Evolutionary conservation across 2,888 invertebrate genomes (phyloP).

Genomic region (Monochamus alternatus): DNA sequence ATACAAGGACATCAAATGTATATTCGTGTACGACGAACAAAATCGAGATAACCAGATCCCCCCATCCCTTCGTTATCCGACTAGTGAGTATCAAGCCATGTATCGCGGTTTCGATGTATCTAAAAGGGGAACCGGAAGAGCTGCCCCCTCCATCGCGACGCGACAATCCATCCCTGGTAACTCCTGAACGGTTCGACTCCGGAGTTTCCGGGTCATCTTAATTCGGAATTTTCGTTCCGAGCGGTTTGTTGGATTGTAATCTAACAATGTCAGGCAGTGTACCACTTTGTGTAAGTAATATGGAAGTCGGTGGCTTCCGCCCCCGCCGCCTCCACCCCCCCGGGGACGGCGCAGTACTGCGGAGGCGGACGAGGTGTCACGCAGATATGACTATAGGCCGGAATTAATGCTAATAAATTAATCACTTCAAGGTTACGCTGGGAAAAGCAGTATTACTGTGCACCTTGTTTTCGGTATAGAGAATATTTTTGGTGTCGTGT

Average conservation of each 20-base stretch:
- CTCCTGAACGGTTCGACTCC: slow-evolving; percentile 5
- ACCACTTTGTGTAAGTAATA: slow-evolving; percentile 5
- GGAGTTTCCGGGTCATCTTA: slow-evolving; percentile 16
- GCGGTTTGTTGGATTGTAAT: slow-evolving; percentile 16
- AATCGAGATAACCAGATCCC: not conserved
- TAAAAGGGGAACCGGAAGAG: slow-evolving; percentile 11
- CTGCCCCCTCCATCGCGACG: not conserved
- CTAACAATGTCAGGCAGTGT: slow-evolving; percentile 18
- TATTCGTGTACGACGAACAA: too few species aligned
- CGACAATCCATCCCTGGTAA: not conserved
- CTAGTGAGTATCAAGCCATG: slow-evolving; percentile 3
- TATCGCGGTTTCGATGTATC: slow-evolving; percentile 20
- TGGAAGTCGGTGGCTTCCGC: not conserved
- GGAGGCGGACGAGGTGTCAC: too few species aligned
- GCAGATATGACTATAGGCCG: too few species aligned
- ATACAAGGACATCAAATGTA: too few species aligned
- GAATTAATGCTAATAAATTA: too few species aligned
- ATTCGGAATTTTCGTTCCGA: slow-evolving; percentile 4
- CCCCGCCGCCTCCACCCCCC: not conserved
- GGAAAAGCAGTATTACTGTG: too few species aligned
- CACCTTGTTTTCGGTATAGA: too few species aligned
- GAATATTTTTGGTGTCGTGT: too few species aligned
- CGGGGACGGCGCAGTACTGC: too few species aligned
- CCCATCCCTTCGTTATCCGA: not conserved
- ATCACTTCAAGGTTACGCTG: too few species aligned